Conservation (phyloP, 2,888 invertebrate genomes). For the Agrilus cyanescens region DNA sequence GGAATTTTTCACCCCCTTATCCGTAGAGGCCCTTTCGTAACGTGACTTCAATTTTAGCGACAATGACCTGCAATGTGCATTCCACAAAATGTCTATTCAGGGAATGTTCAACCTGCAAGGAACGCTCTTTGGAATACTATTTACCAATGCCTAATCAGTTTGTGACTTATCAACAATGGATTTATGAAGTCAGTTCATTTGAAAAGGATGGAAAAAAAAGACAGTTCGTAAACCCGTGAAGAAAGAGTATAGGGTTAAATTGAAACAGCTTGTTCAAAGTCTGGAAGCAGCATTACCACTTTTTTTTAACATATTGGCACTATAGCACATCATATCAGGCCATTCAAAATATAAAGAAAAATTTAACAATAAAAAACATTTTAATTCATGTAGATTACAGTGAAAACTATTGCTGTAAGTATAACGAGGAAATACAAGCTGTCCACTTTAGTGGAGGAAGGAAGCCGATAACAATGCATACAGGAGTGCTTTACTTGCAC, state of each 20-base stretch:
- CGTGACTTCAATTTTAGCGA: neutral
- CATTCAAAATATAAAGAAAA: conserved; percentile 11
- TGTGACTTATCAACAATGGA: conserved; percentile 5
- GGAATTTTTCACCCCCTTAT: too few species aligned
- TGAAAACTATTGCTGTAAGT: conserved; percentile 1
- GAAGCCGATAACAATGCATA: conserved; percentile 8
- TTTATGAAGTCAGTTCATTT: conserved; percentile 3
- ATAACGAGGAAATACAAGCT: conserved; percentile 14
- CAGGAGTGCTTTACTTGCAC: conserved; percentile 4
- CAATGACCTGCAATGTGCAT: conserved; percentile 4
- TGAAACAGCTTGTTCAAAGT: conserved; percentile 3
- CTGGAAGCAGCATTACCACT: conserved; percentile 6
- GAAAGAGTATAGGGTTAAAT: conserved; percentile 13
- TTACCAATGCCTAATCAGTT: conserved; percentile 2
- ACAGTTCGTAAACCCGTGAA: conserved; percentile 15
- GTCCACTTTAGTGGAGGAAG: conserved; percentile 17
- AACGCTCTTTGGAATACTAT: conserved; percentile 3
- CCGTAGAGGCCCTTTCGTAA: too few species aligned
- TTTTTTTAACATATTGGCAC: conserved; percentile 11
- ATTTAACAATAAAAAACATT: conserved; percentile 9
- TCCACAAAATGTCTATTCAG: conserved; percentile 5
- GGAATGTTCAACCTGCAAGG: conserved; percentile 4
- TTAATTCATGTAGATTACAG: conserved; percentile 9
- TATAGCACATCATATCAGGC: conserved; percentile 9
- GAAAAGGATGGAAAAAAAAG: conserved; percentile 16